Percentiles rank a stretch among this genome's conserved stretches.
These are phyloP conservation scores for Ferrisia virgata DNA, from an alignment of 2,888 invertebrate genomes.

Conservation along the genomic window DNA sequence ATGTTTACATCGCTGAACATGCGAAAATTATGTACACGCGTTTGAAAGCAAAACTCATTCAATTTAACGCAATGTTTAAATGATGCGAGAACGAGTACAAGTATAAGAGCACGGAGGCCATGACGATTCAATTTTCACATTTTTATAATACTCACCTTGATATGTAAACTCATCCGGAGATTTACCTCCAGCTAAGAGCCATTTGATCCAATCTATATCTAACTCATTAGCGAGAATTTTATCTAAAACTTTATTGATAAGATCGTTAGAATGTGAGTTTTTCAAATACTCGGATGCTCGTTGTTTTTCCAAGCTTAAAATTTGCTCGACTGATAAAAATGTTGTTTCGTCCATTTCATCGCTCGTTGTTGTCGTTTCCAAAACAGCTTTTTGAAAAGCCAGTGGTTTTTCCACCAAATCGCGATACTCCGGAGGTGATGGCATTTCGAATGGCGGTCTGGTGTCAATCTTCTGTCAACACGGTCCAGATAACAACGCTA, in stretches of 20 bases:
- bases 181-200: constrained; percentile 88
- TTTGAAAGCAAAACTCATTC: too few relatives aligned
- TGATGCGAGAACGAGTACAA: neutral
- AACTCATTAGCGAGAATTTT: neutral
- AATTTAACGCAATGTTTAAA: too few relatives aligned
- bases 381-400: neutral
- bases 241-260: neutral
- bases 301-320: neutral
- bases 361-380: neutral
- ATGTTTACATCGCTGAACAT: neutral
- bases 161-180: constrained; percentile 90
- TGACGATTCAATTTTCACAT: neutral
- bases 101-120: neutral
- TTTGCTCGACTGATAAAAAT: neutral
- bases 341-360: neutral
- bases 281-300: constrained; percentile 6
- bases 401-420: neutral
- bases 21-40: neutral
- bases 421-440: neutral
- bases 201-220: constrained; percentile 69
- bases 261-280: neutral
- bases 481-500: neutral
- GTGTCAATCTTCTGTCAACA: neutral
- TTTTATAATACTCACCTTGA: constrained; percentile 64
- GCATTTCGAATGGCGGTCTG: neutral